Conservation (phyloP, 2,888 invertebrate genomes). For the Atherix ibis region DNA sequence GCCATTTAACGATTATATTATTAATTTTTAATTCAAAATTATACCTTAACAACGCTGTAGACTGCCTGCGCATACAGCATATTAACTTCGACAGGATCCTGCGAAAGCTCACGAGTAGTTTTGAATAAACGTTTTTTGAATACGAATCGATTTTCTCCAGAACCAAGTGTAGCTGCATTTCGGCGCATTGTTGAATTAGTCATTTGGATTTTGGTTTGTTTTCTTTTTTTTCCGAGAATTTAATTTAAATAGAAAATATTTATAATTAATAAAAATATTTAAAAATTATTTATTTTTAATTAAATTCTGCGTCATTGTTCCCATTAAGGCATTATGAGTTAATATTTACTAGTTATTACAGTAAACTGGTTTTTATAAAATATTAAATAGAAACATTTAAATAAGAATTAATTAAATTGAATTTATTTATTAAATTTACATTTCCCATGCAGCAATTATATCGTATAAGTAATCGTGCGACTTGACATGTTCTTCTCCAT, state of each 20-base stretch:
- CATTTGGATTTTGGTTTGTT: slow-evolving; percentile 39
- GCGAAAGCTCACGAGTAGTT: slow-evolving; percentile 74
- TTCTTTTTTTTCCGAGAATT: too few relatives aligned
- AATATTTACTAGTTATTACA: background rate
- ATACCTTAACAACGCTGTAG: slow-evolving; percentile 83
- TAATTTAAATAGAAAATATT: slow-evolving; percentile 17
- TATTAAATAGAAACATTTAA: background rate
- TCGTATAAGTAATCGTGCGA: slow-evolving; percentile 87
- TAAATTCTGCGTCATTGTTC: too few relatives aligned
- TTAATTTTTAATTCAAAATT: background rate
- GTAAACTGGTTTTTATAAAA: background rate
- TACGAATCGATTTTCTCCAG: slow-evolving; percentile 80
- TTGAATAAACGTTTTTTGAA: slow-evolving; percentile 83
- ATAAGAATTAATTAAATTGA: slow-evolving; percentile 1
- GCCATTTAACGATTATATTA: slow-evolving; percentile 2
- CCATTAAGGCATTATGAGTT: background rate
- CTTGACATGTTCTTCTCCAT: slow-evolving; percentile 78
- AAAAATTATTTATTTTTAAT: background rate
- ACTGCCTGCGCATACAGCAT: slow-evolving; percentile 90
- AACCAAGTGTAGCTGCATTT: slow-evolving; percentile 53
- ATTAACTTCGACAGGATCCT: slow-evolving; percentile 90
- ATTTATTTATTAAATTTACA: slow-evolving; percentile 36
- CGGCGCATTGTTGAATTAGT: slow-evolving; percentile 38
- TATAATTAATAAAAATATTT: background rate
- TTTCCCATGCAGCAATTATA: slow-evolving; percentile 89